Conservation (phyloP, 1,140 invertebrate species). For the Pissodes strobi region DNA sequence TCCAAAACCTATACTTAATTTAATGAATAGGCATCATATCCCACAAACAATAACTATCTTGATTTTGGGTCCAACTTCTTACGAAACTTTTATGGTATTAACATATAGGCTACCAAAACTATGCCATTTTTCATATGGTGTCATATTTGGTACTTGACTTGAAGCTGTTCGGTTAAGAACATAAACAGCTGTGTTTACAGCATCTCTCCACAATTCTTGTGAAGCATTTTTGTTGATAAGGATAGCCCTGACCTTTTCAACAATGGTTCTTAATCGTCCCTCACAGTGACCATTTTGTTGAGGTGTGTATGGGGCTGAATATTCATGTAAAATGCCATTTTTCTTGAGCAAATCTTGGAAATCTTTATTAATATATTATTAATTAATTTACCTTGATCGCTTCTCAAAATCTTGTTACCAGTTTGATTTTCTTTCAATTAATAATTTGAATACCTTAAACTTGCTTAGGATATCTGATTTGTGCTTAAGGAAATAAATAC, state of each 20-base stretch:
- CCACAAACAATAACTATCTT: background rate
- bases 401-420: constrained; percentile 26
- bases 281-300: constrained; percentile 55
- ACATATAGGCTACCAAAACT: constrained; percentile 24
- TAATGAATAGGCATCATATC: constrained; percentile 2
- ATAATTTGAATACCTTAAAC: constrained; percentile 3
- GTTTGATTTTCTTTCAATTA: constrained; percentile 22
- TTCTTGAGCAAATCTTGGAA: constrained; percentile 35
- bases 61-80: constrained; percentile 6
- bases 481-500: too few relatives aligned
- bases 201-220: constrained; percentile 58
- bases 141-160: constrained; percentile 9
- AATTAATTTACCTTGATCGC: constrained; percentile 35
- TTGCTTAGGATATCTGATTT: constrained; percentile 38
- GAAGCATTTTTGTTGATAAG: constrained; percentile 51
- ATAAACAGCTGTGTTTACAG: constrained; percentile 53
- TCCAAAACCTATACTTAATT: constrained; percentile 16
- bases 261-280: constrained; percentile 53
- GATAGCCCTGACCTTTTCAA: constrained; percentile 54
- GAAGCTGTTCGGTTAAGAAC: constrained; percentile 39
- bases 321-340: constrained; percentile 36
- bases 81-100: constrained; percentile 6
- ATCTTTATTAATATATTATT: constrained; percentile 39
- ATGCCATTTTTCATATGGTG: constrained; percentile 32
- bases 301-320: constrained; percentile 48